Conservation (phyloP, 2,113 vertebrate species). For the Catharus bicknelli region DNA sequence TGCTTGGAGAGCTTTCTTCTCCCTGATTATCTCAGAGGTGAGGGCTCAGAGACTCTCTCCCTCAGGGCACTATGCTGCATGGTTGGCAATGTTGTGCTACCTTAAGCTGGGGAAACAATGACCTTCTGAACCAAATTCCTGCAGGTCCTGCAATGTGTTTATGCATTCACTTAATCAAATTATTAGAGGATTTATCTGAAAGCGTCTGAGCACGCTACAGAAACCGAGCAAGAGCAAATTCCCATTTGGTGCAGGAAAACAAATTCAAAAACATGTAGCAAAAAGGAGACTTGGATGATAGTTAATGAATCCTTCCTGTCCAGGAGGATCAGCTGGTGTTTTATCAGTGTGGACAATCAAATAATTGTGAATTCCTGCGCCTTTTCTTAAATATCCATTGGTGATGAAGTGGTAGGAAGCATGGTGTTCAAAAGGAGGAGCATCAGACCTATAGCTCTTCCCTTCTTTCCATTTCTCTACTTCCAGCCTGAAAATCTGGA, state of each 20-base stretch:
- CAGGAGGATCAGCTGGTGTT: neutral
- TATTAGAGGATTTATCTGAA: neutral
- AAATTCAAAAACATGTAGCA: neutral
- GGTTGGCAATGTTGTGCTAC: neutral
- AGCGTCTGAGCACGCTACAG: neutral
- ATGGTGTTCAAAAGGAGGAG: neutral
- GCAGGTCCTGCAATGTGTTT: neutral
- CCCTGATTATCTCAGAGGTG: neutral
- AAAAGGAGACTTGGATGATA: neutral
- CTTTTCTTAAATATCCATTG: neutral
- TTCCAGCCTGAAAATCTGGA: neutral
- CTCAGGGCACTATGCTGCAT: neutral
- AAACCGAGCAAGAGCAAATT: neutral
- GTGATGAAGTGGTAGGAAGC: neutral
- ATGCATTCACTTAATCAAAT: neutral
- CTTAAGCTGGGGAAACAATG: neutral
- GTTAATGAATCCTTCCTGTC: neutral
- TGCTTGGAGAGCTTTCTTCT: neutral
- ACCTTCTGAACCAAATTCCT: constrained; percentile 9
- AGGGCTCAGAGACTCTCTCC: neutral
- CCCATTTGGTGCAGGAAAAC: neutral
- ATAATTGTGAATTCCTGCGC: neutral
- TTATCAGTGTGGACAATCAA: neutral
- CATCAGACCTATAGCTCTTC: neutral
- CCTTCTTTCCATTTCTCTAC: neutral